Evolutionary conservation across 1,140 invertebrate species (phyloP), one percentile per base, ranked within the genome.

Genomic region (Drosophila hydei): DNA sequence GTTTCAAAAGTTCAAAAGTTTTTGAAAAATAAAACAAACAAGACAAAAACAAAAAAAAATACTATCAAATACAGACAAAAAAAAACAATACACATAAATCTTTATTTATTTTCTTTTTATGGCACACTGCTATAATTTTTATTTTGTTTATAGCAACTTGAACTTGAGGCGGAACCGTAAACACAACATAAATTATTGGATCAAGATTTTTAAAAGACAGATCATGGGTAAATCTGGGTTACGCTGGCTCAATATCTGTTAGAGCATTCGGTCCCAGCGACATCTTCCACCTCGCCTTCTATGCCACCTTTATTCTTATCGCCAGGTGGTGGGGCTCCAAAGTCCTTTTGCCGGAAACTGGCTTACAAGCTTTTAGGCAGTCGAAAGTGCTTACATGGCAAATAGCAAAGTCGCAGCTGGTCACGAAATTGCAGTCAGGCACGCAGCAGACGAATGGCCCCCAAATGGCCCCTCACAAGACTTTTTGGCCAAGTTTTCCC

Each of bases 341-440:
- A 72, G 64, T 59, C 72, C 62, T 75, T 71, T 61, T 61, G 69
- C 79, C 83, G 83, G 83, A 88, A 88, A 89, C 79, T 89, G 75
- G 75, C 83, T 88, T 88, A 88, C 83, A 88, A 88, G 83, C 83
- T 89, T 88, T 88, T 88, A 79, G 83, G 84, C 83, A 89, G 89
- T 88, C 75, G 84, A 87, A 87, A 83, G 77, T 68, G 83, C 79
- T 77, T 89, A 89, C 79, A 88, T 68, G 75, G 58, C 77, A 71
- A 64, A 36, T 50, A 30, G 40, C 40, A 40, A 14, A 54, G 48
- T 55, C 42, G 52, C 61, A 56, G 59, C 59, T 74, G 72, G 72
- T 79, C 77, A 88, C 77, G 75, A 88, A 81, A 87, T 79, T 77
- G 81, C 83, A 77, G 75, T 81, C 62, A 75, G 75, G 81, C 81